Evolutionary conservation across 2,113 vertebrate genomes (phyloP).

Genomic region (Pteruthius melanotis): DNA sequence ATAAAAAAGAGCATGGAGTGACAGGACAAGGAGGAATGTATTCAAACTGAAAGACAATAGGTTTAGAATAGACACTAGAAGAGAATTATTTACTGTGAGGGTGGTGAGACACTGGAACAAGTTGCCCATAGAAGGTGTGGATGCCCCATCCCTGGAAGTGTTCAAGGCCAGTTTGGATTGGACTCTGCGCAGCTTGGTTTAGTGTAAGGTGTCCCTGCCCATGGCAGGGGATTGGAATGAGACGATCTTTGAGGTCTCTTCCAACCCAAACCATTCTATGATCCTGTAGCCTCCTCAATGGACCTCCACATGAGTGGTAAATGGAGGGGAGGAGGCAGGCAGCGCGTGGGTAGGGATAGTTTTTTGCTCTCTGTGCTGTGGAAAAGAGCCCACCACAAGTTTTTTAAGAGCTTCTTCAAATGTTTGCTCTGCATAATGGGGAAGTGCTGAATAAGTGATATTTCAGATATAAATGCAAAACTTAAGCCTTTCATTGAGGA

Average conservation of each 20-base stretch:
- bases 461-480: not conserved
- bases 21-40: not conserved
- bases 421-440: not conserved
- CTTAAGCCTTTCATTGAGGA: not conserved
- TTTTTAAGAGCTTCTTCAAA: not conserved
- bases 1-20: accelerated
- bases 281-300: not conserved
- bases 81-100: not conserved
- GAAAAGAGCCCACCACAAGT: not conserved
- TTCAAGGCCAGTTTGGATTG: not conserved
- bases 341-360: not conserved
- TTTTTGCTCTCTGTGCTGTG: not conserved
- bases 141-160: not conserved
- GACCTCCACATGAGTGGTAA: accelerated
- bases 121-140: not conserved
- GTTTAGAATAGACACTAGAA: not conserved
- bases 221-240: not conserved
- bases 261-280: not conserved
- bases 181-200: not conserved
- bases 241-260: not conserved
- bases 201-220: not conserved
- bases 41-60: not conserved
- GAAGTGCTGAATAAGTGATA: not conserved
- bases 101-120: not conserved
- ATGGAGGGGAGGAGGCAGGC: not conserved